Percentiles rank a stretch among this genome's conserved stretches.
phyloP scores from a whole-genome alignment of 2,888 invertebrate genomes.

The Kryphioiulus occultus region DNA sequence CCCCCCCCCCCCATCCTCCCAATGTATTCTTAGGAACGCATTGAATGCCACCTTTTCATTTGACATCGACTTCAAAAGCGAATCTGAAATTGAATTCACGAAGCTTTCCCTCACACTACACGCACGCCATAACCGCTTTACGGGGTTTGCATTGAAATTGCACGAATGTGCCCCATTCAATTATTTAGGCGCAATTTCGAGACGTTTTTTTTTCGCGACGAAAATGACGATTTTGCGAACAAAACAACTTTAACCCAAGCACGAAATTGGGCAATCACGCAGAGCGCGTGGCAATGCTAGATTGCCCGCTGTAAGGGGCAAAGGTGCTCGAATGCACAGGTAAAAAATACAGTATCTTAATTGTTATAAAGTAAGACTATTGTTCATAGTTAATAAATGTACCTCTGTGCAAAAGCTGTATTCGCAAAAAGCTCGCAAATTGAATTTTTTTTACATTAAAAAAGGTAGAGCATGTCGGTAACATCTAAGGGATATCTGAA shows the following conservation, averaged over 20 bases:
- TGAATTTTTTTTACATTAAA: background rate
- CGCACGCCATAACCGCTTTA: conserved; percentile 13
- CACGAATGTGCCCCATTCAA: background rate
- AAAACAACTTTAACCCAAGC: background rate
- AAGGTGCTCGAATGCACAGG: background rate
- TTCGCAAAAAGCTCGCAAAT: too few species aligned
- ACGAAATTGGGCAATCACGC: background rate
- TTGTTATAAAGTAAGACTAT: background rate
- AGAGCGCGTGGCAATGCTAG: background rate
- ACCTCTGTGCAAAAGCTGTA: background rate
- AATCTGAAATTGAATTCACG: conserved; percentile 4
- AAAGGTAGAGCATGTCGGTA: background rate
- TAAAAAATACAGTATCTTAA: background rate
- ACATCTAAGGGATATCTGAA: background rate
- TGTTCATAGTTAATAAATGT: background rate
- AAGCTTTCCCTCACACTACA: background rate
- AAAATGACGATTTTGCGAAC: background rate
- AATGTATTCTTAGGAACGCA: background rate
- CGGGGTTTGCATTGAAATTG: background rate
- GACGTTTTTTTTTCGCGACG: background rate
- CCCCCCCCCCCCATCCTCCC: too few species aligned
- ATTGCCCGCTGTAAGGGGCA: background rate
- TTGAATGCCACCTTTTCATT: conserved; percentile 1
- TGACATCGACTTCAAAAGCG: background rate
- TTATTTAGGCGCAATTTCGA: background rate